Conservation (phyloP, 2,888 invertebrate species). For the Artemia sinica region DNA sequence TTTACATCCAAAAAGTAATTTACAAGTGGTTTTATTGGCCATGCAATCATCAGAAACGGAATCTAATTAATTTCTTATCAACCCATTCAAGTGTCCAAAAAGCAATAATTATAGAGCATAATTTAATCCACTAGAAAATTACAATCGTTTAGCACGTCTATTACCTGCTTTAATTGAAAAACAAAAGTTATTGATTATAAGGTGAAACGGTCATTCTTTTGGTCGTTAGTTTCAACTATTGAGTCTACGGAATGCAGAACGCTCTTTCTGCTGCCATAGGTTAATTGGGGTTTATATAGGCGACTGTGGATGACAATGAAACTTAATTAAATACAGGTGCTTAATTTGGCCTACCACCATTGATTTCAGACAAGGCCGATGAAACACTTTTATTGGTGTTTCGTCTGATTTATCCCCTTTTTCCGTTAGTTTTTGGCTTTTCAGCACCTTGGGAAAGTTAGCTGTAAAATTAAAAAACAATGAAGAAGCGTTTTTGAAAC, state of each 20-base stretch:
- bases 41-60: too few species aligned
- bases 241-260: constrained; percentile 9
- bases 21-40: too few species aligned
- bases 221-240: constrained; percentile 13
- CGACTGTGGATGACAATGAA: constrained; percentile 7
- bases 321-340: constrained; percentile 14
- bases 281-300: constrained; percentile 13
- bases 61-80: too few species aligned
- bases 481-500: too few species aligned
- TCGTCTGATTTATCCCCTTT: too few species aligned
- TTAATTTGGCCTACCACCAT: not conserved
- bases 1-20: too few species aligned
- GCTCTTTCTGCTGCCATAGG: constrained; percentile 8
- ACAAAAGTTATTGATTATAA: not conserved
- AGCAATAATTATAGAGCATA: constrained; percentile 8
- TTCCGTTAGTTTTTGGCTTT: too few species aligned
- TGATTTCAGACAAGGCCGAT: too few species aligned
- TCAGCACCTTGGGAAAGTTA: too few species aligned
- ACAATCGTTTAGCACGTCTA: constrained; percentile 14
- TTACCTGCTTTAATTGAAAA: constrained; percentile 12
- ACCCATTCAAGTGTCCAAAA: constrained; percentile 5
- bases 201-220: not conserved
- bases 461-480: too few species aligned
- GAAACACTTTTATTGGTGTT: too few species aligned
- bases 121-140: constrained; percentile 3